These are phyloP conservation scores for Paragorgia papillata DNA, from an alignment of 92 coral and sea anemone species.

Conservation along the genomic window DNA sequence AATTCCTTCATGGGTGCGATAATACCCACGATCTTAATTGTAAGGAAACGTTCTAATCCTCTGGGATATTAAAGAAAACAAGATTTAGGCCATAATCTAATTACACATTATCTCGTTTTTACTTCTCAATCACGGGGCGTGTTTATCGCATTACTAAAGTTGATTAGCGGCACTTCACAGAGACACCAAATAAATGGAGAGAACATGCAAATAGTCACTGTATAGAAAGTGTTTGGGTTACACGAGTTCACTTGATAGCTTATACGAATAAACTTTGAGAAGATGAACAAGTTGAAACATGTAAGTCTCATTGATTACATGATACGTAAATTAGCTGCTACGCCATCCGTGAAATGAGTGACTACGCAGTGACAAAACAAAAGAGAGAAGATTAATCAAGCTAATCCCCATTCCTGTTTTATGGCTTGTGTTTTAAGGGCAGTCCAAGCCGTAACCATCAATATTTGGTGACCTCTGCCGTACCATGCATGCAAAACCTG, in stretches of 20 bases:
- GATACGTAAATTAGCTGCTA: too few relatives aligned
- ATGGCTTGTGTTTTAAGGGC: slow-evolving; percentile 9
- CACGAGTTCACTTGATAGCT: too few relatives aligned
- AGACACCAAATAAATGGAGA: slow-evolving; percentile 13
- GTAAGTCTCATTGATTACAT: too few relatives aligned
- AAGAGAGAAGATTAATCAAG: slow-evolving; percentile 26
- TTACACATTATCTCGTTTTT: slow-evolving; percentile 39
- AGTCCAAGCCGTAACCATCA: background rate
- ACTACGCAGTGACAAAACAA: slow-evolving; percentile 20
- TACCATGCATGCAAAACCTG: too few relatives aligned
- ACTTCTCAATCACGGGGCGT: slow-evolving; percentile 42
- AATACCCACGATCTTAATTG: slow-evolving; percentile 10
- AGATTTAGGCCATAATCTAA: slow-evolving; percentile 40
- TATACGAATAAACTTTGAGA: too few relatives aligned
- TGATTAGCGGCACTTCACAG: slow-evolving; percentile 51
- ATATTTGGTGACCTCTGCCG: background rate
- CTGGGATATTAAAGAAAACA: slow-evolving; percentile 46
- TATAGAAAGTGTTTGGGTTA: too few relatives aligned
- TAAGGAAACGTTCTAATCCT: slow-evolving; percentile 47
- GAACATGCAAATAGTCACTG: too few relatives aligned
- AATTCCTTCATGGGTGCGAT: slow-evolving; percentile 20
- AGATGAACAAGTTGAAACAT: background rate
- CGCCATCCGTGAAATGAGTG: background rate
- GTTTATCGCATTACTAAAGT: slow-evolving; percentile 47
- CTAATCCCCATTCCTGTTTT: slow-evolving; percentile 32